Evolutionary conservation across 2,888 invertebrate genomes (phyloP).

Genomic region (Mystacides longicornis): DNA sequence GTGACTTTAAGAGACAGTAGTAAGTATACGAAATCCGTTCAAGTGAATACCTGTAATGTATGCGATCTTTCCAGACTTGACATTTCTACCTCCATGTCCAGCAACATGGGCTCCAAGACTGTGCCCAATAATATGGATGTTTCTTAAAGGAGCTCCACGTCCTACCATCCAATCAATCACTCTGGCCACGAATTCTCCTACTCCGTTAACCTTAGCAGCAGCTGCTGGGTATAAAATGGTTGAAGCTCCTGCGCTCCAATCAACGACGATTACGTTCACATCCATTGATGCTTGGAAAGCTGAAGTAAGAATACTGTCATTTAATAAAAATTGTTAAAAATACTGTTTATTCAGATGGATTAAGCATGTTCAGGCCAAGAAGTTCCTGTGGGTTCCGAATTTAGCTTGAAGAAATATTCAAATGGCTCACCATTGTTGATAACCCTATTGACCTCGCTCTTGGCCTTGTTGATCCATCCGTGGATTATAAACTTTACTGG

Average conservation of each 20-base stretch:
- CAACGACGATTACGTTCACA: constrained; percentile 18
- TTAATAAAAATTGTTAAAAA: not conserved
- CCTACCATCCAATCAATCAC: constrained; percentile 18
- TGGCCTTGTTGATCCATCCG: constrained; percentile 34
- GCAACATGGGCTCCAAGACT: constrained; percentile 22
- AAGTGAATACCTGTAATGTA: constrained; percentile 8
- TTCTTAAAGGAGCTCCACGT: constrained; percentile 6
- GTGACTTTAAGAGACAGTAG: not conserved
- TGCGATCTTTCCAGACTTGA: constrained; percentile 5
- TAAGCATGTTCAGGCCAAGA: too few relatives aligned
- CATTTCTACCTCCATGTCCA: constrained; percentile 15
- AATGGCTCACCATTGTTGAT: constrained; percentile 32
- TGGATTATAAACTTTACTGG: constrained; percentile 35
- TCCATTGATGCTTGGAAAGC: constrained; percentile 16
- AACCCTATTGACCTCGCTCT: constrained; percentile 29
- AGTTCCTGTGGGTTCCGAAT: too few relatives aligned
- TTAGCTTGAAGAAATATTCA: too few relatives aligned
- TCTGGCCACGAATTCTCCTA: constrained; percentile 9
- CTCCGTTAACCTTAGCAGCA: constrained; percentile 10
- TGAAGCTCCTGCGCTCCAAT: constrained; percentile 16
- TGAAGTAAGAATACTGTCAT: constrained; percentile 7
- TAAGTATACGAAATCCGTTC: too few relatives aligned
- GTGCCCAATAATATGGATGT: constrained; percentile 22
- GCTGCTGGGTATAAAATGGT: constrained; percentile 15
- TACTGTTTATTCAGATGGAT: too few relatives aligned